A percentile compares a stretch with the other conserved stretches of the same genome.
These are phyloP conservation scores for Cetonia aurata DNA, from an alignment of 2,888 invertebrate species.

Conservation along the genomic window DNA sequence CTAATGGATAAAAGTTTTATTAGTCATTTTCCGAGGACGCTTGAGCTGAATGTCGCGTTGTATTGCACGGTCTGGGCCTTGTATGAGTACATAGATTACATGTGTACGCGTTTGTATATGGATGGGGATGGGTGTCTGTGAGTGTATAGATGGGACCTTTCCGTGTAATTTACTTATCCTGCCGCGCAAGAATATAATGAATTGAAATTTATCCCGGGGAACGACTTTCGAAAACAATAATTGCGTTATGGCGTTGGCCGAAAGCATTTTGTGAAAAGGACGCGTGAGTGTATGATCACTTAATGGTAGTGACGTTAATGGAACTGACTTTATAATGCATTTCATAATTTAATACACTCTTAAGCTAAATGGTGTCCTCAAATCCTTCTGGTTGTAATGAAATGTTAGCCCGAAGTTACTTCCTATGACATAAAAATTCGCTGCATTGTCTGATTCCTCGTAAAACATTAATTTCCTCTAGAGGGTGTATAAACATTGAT, in stretches of 20 bases:
- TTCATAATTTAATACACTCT: background rate
- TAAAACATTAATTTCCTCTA: too few species aligned
- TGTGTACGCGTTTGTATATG: conserved; percentile 11
- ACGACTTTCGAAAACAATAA: conserved; percentile 40
- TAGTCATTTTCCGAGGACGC: conserved; percentile 45
- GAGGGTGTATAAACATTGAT: too few species aligned
- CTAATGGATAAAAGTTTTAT: conserved; percentile 55
- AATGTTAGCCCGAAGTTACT: too few species aligned
- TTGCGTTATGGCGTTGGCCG: conserved; percentile 27
- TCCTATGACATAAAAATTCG: too few species aligned
- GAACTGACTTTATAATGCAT: conserved; percentile 16
- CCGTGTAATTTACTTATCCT: conserved; percentile 36
- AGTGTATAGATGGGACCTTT: conserved; percentile 8
- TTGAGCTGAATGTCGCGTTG: conserved; percentile 9
- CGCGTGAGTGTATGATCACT: conserved; percentile 11
- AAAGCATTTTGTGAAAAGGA: conserved; percentile 27
- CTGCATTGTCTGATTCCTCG: too few species aligned
- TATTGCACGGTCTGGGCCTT: background rate
- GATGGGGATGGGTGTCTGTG: conserved; percentile 1
- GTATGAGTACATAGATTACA: background rate
- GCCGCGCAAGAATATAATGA: conserved; percentile 37
- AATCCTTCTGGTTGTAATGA: too few species aligned
- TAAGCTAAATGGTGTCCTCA: background rate
- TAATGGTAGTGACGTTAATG: conserved; percentile 17
- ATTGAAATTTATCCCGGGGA: conserved; percentile 35